Evolutionary conservation across 2,797 vertebrate species (phyloP), one percentile per base, ranked within the genome.

Genomic region (Balearica regulorum): DNA sequence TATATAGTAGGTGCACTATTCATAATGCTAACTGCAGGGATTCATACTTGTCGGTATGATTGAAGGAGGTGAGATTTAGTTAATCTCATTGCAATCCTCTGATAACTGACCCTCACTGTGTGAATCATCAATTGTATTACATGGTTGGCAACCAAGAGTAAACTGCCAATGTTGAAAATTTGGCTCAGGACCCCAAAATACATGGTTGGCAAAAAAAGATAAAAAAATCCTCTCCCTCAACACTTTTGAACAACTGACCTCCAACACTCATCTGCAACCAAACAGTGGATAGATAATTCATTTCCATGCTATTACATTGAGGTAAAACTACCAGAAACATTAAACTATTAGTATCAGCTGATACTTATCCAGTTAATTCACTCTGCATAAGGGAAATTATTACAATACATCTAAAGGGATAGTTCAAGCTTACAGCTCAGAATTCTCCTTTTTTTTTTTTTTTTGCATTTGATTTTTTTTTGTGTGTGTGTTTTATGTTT

Each of bases 271-370:
- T 97, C 86, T 97, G 95, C 88, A 88, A 97, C 87, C 91, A 66
- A 94, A 96, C 71, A 80, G 90, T 92, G 81, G 92, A 93, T 95
- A 97, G 90, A 95, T 97, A 96, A 97, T 97, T 98, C 96, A 97
- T 98, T 97, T 98, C 97, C 98, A 98, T 98, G 98, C 97, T 97
- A 96, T 96, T 97, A 98, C 96, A 98, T 46, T 97, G 98, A 97
- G 97, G 97, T 94, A 95, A 97, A 97, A 95, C 96, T 97, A 97
- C 96, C 93, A 95, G 96, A 97, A 97, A 98, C 96, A 97, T 96
- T 96, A 97, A 82, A 97, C 97, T 96, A 98, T 96, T 96, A 94
- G 87, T 96, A 91, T 97, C 90, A 95, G 96, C 91, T 96, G 97
- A 97, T 96, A 96, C 83, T 97, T 95, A 95, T 93, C 97, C 97